Evolutionary conservation across 2,113 vertebrate genomes (phyloP).

Genomic region (Bos javanicus): DNA sequence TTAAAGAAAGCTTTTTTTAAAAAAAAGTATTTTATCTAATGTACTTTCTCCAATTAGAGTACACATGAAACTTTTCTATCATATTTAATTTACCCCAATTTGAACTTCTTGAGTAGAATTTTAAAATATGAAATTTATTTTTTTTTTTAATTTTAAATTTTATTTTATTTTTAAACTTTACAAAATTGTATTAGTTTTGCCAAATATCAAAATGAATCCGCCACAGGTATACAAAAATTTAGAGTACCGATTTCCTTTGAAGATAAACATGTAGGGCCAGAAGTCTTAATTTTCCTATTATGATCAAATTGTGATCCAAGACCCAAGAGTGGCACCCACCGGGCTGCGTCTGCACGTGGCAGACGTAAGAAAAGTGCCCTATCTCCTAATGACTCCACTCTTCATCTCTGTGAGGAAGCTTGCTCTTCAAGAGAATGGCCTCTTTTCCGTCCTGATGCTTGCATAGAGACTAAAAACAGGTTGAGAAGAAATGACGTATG

Average conservation of each 20-base stretch:
- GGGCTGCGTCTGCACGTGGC: neutral
- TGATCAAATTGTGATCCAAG: neutral
- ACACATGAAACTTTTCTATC: neutral
- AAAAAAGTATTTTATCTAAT: neutral
- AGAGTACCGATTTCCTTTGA: neutral
- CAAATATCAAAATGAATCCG: no score
- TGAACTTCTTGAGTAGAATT: neutral
- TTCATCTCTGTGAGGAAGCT: neutral
- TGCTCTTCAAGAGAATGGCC: neutral
- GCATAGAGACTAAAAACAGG: neutral
- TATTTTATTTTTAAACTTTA: no score
- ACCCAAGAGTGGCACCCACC: fast-evolving
- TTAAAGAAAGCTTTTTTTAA: neutral
- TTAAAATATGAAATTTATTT: neutral
- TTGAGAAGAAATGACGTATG: neutral
- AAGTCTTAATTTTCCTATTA: neutral
- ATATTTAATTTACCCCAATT: neutral
- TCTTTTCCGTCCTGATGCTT: fast-evolving
- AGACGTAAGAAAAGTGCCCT: fast-evolving
- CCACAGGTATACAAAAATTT: neutral
- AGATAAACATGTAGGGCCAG: neutral
- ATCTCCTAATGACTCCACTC: neutral
- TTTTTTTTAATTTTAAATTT: no score
- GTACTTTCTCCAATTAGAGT: neutral
- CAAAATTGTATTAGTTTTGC: no score